phyloP scores from a whole-genome alignment of 1,140 invertebrate genomes.

The Brachionus rubens region DNA sequence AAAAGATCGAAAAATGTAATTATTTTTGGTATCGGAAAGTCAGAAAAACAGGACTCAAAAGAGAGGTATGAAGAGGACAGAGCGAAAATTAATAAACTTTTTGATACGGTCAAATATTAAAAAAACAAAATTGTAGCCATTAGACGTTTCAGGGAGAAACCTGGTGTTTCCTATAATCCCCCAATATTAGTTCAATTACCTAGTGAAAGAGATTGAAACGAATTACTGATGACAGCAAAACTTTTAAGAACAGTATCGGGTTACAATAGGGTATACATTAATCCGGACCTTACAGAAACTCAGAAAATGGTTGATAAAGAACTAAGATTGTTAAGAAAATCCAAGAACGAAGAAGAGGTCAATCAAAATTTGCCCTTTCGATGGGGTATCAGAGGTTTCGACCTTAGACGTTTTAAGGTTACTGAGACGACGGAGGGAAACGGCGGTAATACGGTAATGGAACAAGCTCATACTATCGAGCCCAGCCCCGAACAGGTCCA shows the following conservation, averaged over 20 bases:
- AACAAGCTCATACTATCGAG: not conserved
- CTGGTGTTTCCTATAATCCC: not conserved
- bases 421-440: not conserved
- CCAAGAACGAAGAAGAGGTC: not conserved
- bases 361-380: slow-evolving; percentile 4
- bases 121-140: no score
- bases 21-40: slow-evolving; percentile 4
- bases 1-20: not conserved
- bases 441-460: not conserved
- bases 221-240: not conserved
- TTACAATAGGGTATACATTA: not conserved
- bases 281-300: not conserved
- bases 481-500: not conserved
- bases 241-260: not conserved
- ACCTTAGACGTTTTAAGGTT: not conserved
- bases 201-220: not conserved
- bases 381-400: slow-evolving; percentile 3
- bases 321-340: not conserved
- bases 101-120: no score
- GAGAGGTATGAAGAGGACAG: not conserved
- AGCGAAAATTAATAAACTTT: no score
- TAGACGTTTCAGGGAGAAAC: not conserved
- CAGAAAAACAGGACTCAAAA: not conserved
- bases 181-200: not conserved
- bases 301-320: not conserved